A percentile compares a stretch with the other conserved stretches of the same genome.
Conservation (phyloP, 2,797 vertebrate genomes). For the Pelobates cultripes region DNA sequence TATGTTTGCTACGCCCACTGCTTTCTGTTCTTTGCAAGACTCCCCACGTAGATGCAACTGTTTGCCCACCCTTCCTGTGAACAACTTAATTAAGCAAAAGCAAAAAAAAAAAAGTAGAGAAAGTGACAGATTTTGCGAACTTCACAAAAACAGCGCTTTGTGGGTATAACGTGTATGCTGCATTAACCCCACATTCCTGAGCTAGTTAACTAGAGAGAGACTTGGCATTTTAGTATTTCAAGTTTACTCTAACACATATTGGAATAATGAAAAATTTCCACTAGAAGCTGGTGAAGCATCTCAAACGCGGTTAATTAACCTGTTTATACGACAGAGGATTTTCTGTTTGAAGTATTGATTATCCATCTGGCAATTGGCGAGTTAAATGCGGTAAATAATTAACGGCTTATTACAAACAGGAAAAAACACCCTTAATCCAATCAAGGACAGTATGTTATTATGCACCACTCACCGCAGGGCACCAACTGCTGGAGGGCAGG, state of each 20-base stretch:
- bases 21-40: conserved; percentile 82
- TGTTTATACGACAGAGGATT: background rate
- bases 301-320: conserved; percentile 58
- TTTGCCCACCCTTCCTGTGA: conserved; percentile 94
- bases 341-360: background rate
- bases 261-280: conserved; percentile 56
- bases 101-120: conserved; percentile 76
- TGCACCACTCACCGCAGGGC: too few relatives aligned
- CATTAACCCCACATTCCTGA: conserved; percentile 88
- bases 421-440: background rate
- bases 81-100: conserved; percentile 99
- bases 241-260: conserved; percentile 56
- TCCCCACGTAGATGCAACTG: conserved; percentile 94
- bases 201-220: conserved; percentile 69
- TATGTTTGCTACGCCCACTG: conserved; percentile 83
- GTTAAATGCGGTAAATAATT: conserved; percentile 35
- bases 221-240: conserved; percentile 61
- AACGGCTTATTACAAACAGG: background rate
- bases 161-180: conserved; percentile 76
- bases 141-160: conserved; percentile 75
- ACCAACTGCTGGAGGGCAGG: too few relatives aligned
- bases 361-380: background rate
- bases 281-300: conserved; percentile 60
- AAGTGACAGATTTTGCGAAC: conserved; percentile 89
- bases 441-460: too few relatives aligned